A percentile compares a stretch with the other conserved stretches of the same genome.
These are phyloP conservation scores for Creontiades dilutus DNA, from an alignment of 2,888 invertebrate genomes.

Conservation along the genomic window DNA sequence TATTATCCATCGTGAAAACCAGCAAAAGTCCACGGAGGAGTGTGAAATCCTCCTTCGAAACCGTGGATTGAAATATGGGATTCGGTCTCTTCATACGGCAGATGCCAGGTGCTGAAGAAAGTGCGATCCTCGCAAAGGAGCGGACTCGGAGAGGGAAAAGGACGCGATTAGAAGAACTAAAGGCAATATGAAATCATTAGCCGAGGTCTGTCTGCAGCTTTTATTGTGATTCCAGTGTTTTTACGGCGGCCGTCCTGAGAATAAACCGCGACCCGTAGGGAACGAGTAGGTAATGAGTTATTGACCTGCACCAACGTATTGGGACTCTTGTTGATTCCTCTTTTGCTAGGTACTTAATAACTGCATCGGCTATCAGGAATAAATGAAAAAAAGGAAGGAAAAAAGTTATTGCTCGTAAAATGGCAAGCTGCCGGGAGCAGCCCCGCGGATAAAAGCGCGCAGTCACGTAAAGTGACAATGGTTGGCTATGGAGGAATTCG, in stretches of 20 bases:
- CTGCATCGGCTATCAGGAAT: not conserved
- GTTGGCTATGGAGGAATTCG: not conserved
- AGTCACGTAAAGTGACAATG: not conserved
- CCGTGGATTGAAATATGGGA: no score
- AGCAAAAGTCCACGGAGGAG: no score
- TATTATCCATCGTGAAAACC: no score
- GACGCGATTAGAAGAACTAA: slow-evolving; percentile 19
- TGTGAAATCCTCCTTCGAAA: no score
- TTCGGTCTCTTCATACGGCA: no score
- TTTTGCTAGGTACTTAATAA: not conserved
- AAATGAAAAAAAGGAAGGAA: not conserved
- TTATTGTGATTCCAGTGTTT: not conserved
- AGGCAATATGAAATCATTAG: slow-evolving; percentile 25
- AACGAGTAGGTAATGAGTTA: slow-evolving; percentile 37
- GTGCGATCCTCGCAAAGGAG: not conserved
- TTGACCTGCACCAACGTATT: slow-evolving; percentile 29
- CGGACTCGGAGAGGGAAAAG: not conserved
- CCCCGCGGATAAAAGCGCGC: not conserved
- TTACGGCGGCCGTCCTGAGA: not conserved
- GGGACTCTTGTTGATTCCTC: slow-evolving; percentile 30
- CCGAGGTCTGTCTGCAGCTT: not conserved
- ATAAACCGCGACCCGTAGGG: not conserved
- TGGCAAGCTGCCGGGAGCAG: not conserved
- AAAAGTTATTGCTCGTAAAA: slow-evolving; percentile 17
- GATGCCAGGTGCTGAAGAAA: slow-evolving; percentile 7